These are phyloP conservation scores for Drosophila mimica DNA, from an alignment of 2,888 invertebrate genomes.

Conservation along the genomic window DNA sequence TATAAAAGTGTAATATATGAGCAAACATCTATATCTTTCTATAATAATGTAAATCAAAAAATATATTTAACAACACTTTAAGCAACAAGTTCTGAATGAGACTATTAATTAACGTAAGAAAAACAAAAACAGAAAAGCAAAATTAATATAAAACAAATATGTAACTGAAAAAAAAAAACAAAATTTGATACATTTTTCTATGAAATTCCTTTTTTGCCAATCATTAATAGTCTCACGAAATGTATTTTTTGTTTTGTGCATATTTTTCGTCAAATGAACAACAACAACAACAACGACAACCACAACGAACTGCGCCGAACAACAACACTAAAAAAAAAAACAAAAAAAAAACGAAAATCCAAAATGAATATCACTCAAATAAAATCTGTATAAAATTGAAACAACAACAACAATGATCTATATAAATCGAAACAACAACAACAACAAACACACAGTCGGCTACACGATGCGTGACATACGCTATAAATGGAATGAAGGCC, in stretches of 20 bases:
- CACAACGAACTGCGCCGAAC: slow-evolving; percentile 41
- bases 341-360: slow-evolving; percentile 32
- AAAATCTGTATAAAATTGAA: slow-evolving; percentile 35
- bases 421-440: slow-evolving; percentile 40
- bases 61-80: slow-evolving; percentile 81
- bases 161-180: slow-evolving; percentile 26
- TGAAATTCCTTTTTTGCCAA: slow-evolving; percentile 54
- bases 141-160: slow-evolving; percentile 22
- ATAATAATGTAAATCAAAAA: slow-evolving; percentile 69
- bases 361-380: slow-evolving; percentile 35
- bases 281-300: slow-evolving; percentile 56
- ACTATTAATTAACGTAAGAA: slow-evolving; percentile 82
- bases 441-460: slow-evolving; percentile 89
- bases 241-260: slow-evolving; percentile 84
- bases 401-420: slow-evolving; percentile 21
- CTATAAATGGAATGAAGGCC: slow-evolving; percentile 98
- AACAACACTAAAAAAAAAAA: slow-evolving; percentile 33
- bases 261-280: slow-evolving; percentile 79
- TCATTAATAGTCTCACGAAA: slow-evolving; percentile 84
- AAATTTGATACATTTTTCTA: slow-evolving; percentile 46
- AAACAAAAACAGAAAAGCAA: slow-evolving; percentile 23
- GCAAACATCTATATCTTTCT: slow-evolving; percentile 26
- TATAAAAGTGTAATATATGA: slow-evolving; percentile 65
- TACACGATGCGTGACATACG: slow-evolving; percentile 99
- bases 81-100: slow-evolving; percentile 85